A percentile compares a stretch with the other conserved stretches of the same genome.
These are phyloP conservation scores for Netelia virgata DNA, from an alignment of 2,888 invertebrate genomes.

Conservation along the genomic window DNA sequence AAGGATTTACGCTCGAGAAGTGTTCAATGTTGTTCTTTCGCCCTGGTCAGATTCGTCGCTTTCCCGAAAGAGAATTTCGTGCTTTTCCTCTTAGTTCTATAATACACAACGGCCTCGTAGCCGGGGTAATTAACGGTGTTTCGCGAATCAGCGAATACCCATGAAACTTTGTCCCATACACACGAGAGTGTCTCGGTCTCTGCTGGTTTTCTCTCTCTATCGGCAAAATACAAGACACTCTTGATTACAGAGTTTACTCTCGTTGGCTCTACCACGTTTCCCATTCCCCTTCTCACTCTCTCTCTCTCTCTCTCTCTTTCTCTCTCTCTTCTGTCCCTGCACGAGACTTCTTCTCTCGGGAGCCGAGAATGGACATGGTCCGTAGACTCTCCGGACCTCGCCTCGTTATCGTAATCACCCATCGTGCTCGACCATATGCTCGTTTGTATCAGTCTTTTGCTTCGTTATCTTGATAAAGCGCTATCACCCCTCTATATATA, in stretches of 20 bases:
- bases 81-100: background rate
- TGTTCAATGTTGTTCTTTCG: background rate
- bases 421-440: constrained; percentile 44
- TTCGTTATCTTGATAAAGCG: constrained; percentile 56
- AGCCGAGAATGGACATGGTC: background rate
- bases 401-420: constrained; percentile 55
- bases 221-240: constrained; percentile 5
- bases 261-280: constrained; percentile 69
- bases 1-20: background rate
- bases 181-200: background rate
- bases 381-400: constrained; percentile 21
- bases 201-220: background rate
- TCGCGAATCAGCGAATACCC: constrained; percentile 44
- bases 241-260: background rate
- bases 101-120: constrained; percentile 42
- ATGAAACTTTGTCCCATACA: constrained; percentile 32
- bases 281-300: constrained; percentile 59
- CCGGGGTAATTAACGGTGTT: constrained; percentile 47
- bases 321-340: constrained; percentile 9
- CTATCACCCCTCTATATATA: constrained; percentile 6
- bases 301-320: constrained; percentile 26
- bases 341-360: background rate
- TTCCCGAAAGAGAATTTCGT: constrained; percentile 6
- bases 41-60: constrained; percentile 27
- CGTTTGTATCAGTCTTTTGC: constrained; percentile 49